Evolutionary conservation across 2,888 invertebrate species (phyloP).

Genomic region (Erebia palarica): DNA sequence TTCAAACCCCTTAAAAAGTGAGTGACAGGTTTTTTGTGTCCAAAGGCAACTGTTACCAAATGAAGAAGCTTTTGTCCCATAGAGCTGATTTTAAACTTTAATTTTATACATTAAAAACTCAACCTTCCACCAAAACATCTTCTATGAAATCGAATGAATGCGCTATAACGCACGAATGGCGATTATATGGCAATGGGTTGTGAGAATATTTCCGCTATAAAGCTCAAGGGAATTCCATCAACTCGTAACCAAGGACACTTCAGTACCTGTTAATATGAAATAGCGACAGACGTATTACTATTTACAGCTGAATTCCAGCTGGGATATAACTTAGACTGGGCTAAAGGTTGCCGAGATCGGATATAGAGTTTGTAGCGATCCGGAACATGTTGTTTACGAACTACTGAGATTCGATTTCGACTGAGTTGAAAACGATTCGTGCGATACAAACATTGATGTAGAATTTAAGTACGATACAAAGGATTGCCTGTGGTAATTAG

Average conservation of each 20-base stretch:
- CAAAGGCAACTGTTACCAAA: too few relatives aligned
- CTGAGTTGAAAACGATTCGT: background rate
- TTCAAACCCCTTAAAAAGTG: too few relatives aligned
- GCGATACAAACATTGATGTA: background rate
- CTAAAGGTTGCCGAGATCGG: background rate
- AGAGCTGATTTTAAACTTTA: too few relatives aligned
- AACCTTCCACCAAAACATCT: too few relatives aligned
- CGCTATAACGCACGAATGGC: too few relatives aligned
- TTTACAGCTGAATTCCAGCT: background rate
- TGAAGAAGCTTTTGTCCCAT: too few relatives aligned
- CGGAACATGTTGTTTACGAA: background rate
- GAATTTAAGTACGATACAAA: background rate
- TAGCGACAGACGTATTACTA: background rate
- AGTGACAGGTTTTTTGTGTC: too few relatives aligned
- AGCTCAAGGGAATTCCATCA: background rate
- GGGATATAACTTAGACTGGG: background rate
- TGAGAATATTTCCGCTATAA: background rate
- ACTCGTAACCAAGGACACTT: background rate
- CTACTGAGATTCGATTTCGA: constrained; percentile 2
- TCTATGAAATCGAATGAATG: too few relatives aligned
- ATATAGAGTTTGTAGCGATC: constrained; percentile 1
- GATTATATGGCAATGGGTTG: too few relatives aligned
- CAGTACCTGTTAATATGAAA: background rate
- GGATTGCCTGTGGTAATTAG: background rate
- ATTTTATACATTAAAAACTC: too few relatives aligned